phyloP scores from a whole-genome alignment of 2,113 vertebrate genomes.

The Cairina moschata region DNA sequence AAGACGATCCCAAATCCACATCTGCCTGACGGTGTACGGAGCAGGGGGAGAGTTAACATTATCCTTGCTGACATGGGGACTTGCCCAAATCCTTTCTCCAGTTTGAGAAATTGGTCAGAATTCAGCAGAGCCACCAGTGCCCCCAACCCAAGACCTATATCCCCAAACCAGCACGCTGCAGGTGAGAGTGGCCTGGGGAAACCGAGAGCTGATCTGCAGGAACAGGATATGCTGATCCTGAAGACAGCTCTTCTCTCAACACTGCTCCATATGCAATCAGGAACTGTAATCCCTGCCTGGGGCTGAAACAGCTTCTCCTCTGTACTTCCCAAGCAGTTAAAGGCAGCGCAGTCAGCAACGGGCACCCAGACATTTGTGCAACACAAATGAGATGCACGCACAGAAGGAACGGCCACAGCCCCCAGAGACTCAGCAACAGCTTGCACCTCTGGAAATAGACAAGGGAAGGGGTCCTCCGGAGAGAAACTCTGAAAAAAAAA shows the following conservation, averaged over 20 bases:
- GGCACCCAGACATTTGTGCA: not conserved
- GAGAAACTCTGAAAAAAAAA: not conserved
- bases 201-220: not conserved
- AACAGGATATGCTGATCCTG: not conserved
- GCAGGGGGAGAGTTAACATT: not conserved
- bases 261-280: not conserved
- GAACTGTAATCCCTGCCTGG: not conserved
- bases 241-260: not conserved
- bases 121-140: not conserved
- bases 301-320: not conserved
- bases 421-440: not conserved
- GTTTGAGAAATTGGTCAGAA: not conserved
- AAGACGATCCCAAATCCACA: not conserved
- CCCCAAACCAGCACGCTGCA: not conserved
- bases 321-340: not conserved
- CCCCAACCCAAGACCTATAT: not conserved
- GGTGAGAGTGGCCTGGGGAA: not conserved
- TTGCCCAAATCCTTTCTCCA: not conserved
- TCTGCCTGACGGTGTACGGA: not conserved
- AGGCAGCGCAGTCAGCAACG: not conserved
- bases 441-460: accelerated
- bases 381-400: accelerated
- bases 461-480: not conserved
- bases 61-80: no score
- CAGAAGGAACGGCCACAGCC: not conserved